Percentiles rank a stretch among this genome's conserved stretches.
phyloP scores from a whole-genome alignment of 1,140 invertebrate species.

The Drosophila pallidifrons region DNA sequence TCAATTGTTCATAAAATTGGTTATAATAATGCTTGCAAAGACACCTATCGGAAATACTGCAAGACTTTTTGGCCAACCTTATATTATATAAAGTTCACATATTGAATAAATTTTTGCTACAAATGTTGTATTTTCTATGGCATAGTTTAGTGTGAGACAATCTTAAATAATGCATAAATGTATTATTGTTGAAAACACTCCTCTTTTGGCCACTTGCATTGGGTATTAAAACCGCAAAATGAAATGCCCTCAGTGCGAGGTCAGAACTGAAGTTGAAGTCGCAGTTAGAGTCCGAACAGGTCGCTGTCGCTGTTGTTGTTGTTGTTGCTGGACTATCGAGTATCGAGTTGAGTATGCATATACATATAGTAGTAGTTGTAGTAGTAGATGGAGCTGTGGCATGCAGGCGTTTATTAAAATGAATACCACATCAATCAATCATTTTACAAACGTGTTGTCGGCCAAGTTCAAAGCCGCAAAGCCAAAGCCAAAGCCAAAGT shows the following conservation, averaged over 20 bases:
- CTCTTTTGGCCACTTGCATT: background rate
- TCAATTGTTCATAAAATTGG: too few relatives aligned
- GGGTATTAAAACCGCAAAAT: constrained; percentile 49
- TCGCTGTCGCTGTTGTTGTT: background rate
- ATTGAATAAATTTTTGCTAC: too few relatives aligned
- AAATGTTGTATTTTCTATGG: too few relatives aligned
- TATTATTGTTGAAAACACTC: too few relatives aligned
- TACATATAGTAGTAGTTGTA: background rate
- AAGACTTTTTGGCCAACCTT: too few relatives aligned
- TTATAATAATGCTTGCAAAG: too few relatives aligned
- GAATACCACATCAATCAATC: constrained; percentile 85
- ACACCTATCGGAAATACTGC: too few relatives aligned
- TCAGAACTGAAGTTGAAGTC: constrained; percentile 8
- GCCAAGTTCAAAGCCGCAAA: constrained; percentile 76
- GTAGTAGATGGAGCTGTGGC: constrained; percentile 52
- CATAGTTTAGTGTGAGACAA: too few relatives aligned
- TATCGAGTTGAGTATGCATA: constrained; percentile 61
- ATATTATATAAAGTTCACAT: too few relatives aligned
- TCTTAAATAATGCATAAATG: too few relatives aligned
- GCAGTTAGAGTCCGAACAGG: constrained; percentile 9
- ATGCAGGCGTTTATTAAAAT: constrained; percentile 82
- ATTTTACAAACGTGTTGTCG: constrained; percentile 82
- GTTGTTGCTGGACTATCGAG: background rate
- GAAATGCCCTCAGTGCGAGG: constrained; percentile 32
- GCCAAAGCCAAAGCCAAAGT: too few relatives aligned